Conservation (phyloP, 2,888 invertebrate species). For the Napeogenes sylphis region DNA sequence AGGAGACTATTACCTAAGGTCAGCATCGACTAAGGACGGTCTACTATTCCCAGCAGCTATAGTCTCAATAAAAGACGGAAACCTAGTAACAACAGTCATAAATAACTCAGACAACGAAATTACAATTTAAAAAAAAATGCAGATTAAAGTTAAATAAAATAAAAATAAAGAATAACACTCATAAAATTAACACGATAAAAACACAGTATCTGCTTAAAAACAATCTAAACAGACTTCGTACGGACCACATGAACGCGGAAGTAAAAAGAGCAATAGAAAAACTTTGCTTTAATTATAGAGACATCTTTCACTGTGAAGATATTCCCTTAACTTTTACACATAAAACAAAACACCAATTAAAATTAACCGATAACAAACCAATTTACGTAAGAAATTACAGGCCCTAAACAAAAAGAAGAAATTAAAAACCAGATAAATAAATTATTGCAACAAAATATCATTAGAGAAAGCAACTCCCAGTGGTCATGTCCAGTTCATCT, state of each 20-base stretch:
- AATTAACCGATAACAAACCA: too few species aligned
- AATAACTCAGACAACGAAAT: background rate
- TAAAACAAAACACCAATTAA: too few species aligned
- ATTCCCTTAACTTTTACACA: constrained; percentile 5
- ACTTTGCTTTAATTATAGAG: constrained; percentile 31
- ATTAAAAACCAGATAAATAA: constrained; percentile 30
- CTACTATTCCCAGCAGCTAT: background rate
- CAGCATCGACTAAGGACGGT: background rate
- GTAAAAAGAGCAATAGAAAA: constrained; percentile 20
- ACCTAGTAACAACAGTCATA: background rate
- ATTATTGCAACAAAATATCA: constrained; percentile 28
- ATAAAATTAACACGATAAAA: constrained; percentile 8
- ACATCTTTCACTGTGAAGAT: constrained; percentile 34
- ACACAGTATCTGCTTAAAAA: constrained; percentile 8
- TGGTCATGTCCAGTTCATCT: constrained; percentile 36
- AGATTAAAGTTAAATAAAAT: constrained; percentile 9
- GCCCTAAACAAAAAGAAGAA: constrained; percentile 20
- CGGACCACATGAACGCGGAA: constrained; percentile 9
- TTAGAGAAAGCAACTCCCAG: constrained; percentile 26
- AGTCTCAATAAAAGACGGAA: background rate
- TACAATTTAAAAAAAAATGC: constrained; percentile 5
- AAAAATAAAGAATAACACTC: constrained; percentile 9
- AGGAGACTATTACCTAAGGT: background rate
- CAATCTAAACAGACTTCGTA: constrained; percentile 15
- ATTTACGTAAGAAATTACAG: constrained; percentile 12